These are phyloP conservation scores for Macrophya annulata DNA, from an alignment of 2,888 invertebrate species.

Conservation along the genomic window DNA sequence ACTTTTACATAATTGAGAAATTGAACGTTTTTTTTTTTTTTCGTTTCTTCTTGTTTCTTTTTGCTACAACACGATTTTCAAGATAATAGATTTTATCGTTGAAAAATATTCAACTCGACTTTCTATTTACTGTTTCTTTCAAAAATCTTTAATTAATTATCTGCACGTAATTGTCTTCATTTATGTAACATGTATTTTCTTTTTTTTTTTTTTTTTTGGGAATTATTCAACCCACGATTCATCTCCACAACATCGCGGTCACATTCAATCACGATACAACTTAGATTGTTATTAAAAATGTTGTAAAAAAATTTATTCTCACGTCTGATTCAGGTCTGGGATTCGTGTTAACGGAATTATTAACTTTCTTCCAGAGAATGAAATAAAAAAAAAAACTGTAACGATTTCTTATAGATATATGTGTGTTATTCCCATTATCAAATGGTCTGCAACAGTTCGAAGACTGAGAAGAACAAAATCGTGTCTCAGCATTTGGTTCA, in stretches of 20 bases:
- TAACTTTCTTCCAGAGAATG: slow-evolving; percentile 41
- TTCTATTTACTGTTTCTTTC: background rate
- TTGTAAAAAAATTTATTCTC: background rate
- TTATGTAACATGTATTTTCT: background rate
- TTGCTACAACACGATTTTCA: background rate
- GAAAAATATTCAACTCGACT: background rate
- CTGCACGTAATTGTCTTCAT: background rate
- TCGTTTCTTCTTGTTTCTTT: background rate
- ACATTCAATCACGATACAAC: background rate
- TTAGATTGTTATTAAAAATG: background rate
- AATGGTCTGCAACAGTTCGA: background rate
- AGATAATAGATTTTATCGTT: background rate
- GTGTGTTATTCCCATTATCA: slow-evolving; percentile 44
- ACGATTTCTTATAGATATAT: background rate
- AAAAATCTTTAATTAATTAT: background rate
- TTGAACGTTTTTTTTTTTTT: background rate
- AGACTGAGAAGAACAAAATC: too few relatives aligned
- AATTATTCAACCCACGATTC: background rate
- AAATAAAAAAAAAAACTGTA: slow-evolving; percentile 10
- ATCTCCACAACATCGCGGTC: background rate
- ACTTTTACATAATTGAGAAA: slow-evolving; percentile 29
- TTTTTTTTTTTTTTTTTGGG: background rate
- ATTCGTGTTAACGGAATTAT: slow-evolving; percentile 28
- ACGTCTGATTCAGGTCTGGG: slow-evolving; percentile 27
- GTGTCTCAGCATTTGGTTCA: too few relatives aligned